These are phyloP conservation scores for Drosophila funebris DNA, from an alignment of 1,140 invertebrate species.

Conservation along the genomic window DNA sequence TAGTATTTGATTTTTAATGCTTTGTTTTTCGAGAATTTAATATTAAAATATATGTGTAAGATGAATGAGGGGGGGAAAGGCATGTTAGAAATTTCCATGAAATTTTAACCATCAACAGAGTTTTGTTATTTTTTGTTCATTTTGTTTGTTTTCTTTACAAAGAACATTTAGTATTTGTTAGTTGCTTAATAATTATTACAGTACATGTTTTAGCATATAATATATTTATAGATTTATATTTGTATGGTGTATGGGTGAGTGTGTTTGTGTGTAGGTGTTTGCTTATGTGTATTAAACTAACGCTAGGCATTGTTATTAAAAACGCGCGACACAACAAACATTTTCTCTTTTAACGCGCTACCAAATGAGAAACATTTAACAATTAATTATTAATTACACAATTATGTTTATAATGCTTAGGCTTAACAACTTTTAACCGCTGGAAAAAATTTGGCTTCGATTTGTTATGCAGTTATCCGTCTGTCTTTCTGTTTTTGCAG, in stretches of 20 bases:
- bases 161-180: conserved; percentile 21
- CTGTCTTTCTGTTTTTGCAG: not conserved
- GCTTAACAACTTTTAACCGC: conserved; percentile 38
- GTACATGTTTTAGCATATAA: conserved; percentile 28
- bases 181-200: conserved; percentile 37
- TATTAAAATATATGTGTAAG: conserved; percentile 15
- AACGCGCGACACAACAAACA: conserved; percentile 45
- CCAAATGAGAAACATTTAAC: conserved; percentile 66
- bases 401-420: conserved; percentile 30
- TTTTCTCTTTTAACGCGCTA: conserved; percentile 35
- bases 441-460: conserved; percentile 68
- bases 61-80: conserved; percentile 44
- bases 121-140: not conserved
- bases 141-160: conserved; percentile 27
- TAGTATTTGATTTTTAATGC: conserved; percentile 48
- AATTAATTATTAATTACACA: conserved; percentile 56
- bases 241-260: conserved; percentile 4
- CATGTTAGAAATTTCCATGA: conserved; percentile 73
- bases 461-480: conserved; percentile 32
- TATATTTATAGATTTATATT: conserved; percentile 30
- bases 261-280: conserved; percentile 13
- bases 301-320: conserved; percentile 55
- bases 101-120: conserved; percentile 60
- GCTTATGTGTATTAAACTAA: conserved; percentile 11
- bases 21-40: conserved; percentile 49